A percentile compares a stretch with the other conserved stretches of the same genome.
phyloP scores from a whole-genome alignment of 2,888 invertebrate genomes.

The Heliconius sara region DNA sequence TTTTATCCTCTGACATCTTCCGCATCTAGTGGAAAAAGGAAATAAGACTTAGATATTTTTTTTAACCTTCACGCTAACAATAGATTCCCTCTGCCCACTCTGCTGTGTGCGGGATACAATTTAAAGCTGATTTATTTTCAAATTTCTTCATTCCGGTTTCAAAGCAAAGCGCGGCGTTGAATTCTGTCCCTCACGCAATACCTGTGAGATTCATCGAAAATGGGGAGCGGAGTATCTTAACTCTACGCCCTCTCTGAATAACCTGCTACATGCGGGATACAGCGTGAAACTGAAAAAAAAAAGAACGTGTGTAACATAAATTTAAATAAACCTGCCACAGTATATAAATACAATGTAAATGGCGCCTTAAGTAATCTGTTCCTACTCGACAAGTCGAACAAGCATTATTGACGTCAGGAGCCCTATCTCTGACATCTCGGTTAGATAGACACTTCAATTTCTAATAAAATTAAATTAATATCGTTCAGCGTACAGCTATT shows the following conservation, averaged over 20 bases:
- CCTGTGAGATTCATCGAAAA: neutral
- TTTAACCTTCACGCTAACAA: too few relatives aligned
- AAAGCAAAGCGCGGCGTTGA: too few relatives aligned
- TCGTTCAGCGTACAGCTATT: neutral
- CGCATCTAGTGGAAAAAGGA: neutral
- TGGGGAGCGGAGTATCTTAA: neutral
- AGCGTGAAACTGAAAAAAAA: neutral
- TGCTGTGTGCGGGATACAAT: too few relatives aligned
- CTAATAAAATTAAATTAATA: conserved; percentile 6
- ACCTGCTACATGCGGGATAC: neutral
- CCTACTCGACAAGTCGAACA: conserved; percentile 29
- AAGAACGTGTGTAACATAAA: neutral
- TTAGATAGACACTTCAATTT: conserved; percentile 26
- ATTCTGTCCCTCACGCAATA: neutral
- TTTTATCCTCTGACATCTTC: neutral
- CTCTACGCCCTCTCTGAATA: neutral
- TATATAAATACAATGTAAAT: neutral
- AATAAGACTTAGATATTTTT: neutral
- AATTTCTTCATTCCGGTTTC: too few relatives aligned
- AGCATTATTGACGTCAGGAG: conserved; percentile 33
- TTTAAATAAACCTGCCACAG: neutral
- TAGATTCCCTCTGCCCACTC: too few relatives aligned
- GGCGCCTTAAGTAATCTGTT: conserved; percentile 15
- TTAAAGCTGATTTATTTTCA: too few relatives aligned
- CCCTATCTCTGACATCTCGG: conserved; percentile 34